Evolutionary conservation across 2,888 invertebrate species (phyloP), one percentile per base, ranked within the genome.

Genomic region (Nemapogon koenigi): DNA sequence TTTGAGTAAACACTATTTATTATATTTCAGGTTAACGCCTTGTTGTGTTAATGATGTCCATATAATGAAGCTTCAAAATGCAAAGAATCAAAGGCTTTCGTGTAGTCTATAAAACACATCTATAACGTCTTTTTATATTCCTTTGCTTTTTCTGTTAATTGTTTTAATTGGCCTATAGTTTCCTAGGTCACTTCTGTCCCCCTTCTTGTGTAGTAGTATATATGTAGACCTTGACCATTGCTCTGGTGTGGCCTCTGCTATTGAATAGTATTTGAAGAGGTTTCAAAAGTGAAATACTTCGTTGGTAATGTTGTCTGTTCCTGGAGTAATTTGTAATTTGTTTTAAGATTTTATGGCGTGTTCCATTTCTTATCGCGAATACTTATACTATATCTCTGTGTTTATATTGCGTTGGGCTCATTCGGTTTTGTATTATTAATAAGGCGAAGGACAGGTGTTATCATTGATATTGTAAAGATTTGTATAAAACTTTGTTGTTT

Each of bases 401-500:
- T n/a, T n/a, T n/a, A n/a, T n/a, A n/a, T n/a, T n/a, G n/a, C n/a
- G n/a, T n/a, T n/a, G n/a, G n/a, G n/a, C n/a, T n/a, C n/a, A n/a
- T n/a, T n/a, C n/a, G n/a, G n/a, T n/a, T n/a, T n/a, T n/a, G n/a
- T n/a, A n/a, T n/a, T n/a, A n/a, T 22, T 6, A n/a, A 22, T 10
- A 38, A 32, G 19, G 39, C 32, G 6, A 16, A 27, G 4, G 10
- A 27, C 22, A 31, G 3, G 26, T 25, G n/a, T 29, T 35, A 22
- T 29, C 16, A 18, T 16, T 14, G 3, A n/a, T 16, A 35, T 17
- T 17, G 37, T 41, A 39, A 8, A 40, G 35, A 3, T 37, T n/a
- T 35, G 22, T 37, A 18, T 40, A 40, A 14, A 40, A 42, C 28
- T 35, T 11, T 22, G 41, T 43, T n/a, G 39, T 37, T 31, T 41